Percentiles rank a stretch among this genome's conserved stretches.
phyloP scores from a whole-genome alignment of 1,140 invertebrate genomes.

The Holotrichia oblita region DNA sequence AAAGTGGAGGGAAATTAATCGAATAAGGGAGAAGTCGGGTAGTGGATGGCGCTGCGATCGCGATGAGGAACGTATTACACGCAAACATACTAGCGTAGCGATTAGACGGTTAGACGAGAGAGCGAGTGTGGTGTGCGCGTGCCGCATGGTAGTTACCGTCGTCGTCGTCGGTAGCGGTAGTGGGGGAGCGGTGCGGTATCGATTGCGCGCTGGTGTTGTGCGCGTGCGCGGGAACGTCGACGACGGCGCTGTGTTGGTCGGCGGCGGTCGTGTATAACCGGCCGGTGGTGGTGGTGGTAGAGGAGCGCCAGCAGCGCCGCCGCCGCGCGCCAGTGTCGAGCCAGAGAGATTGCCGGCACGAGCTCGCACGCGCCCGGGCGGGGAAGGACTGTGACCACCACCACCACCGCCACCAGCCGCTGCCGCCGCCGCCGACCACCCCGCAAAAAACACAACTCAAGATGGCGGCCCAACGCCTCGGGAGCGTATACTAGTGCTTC shows the following conservation, averaged over 20 bases:
- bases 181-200: slow-evolving; percentile 43
- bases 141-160: not conserved
- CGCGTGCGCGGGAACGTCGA: not conserved
- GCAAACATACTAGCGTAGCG: not conserved
- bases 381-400: slow-evolving; percentile 58
- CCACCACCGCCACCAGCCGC: slow-evolving; percentile 39
- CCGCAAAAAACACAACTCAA: slow-evolving; percentile 50
- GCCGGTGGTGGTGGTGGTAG: slow-evolving; percentile 55
- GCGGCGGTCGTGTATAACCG: slow-evolving; percentile 28
- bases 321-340: slow-evolving; percentile 34
- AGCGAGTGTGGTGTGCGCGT: not conserved
- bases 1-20: not conserved
- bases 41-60: not conserved
- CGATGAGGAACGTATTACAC: not conserved
- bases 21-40: not conserved
- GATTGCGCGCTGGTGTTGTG: slow-evolving; percentile 34
- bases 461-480: slow-evolving; percentile 58
- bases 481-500: slow-evolving; percentile 51
- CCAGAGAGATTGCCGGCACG: slow-evolving; percentile 45
- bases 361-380: slow-evolving; percentile 60
- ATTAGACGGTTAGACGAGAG: not conserved
- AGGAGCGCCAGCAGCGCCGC: slow-evolving; percentile 49
- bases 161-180: slow-evolving; percentile 30
- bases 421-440: slow-evolving; percentile 15
- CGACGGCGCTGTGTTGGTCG: slow-evolving; percentile 41